phyloP scores from a whole-genome alignment of 2,888 invertebrate genomes.

The Nysson spinosus region DNA sequence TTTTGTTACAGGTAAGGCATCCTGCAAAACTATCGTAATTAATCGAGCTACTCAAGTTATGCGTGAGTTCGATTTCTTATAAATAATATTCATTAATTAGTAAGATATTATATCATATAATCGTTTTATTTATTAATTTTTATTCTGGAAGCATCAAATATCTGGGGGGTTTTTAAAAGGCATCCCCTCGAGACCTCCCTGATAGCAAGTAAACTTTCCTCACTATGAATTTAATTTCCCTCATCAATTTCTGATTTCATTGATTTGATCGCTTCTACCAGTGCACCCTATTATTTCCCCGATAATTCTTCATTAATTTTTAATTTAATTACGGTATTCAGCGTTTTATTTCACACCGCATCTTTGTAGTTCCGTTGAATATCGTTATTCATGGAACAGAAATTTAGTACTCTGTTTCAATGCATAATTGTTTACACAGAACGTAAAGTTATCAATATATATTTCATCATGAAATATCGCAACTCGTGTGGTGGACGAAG shows the following conservation, averaged over 20 bases:
- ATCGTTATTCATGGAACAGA: constrained; percentile 36
- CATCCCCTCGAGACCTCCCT: background rate
- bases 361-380: constrained; percentile 44
- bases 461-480: too few species aligned
- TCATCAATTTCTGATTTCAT: constrained; percentile 25
- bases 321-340: constrained; percentile 49
- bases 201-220: background rate
- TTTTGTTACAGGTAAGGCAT: constrained; percentile 53
- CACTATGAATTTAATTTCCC: background rate
- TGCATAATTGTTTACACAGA: too few species aligned
- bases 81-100: background rate
- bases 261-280: constrained; percentile 45
- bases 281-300: constrained; percentile 38
- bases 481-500: too few species aligned
- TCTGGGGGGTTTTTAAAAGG: background rate
- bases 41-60: background rate
- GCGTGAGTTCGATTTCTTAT: background rate
- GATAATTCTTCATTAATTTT: constrained; percentile 51
- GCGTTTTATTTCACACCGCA: constrained; percentile 48
- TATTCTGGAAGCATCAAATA: background rate
- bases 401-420: too few species aligned
- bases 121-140: background rate
- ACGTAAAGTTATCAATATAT: too few species aligned
- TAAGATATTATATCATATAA: too few species aligned
- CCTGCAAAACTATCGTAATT: background rate